These are phyloP conservation scores for Plusia festucae DNA, from an alignment of 2,888 invertebrate genomes.

Conservation along the genomic window DNA sequence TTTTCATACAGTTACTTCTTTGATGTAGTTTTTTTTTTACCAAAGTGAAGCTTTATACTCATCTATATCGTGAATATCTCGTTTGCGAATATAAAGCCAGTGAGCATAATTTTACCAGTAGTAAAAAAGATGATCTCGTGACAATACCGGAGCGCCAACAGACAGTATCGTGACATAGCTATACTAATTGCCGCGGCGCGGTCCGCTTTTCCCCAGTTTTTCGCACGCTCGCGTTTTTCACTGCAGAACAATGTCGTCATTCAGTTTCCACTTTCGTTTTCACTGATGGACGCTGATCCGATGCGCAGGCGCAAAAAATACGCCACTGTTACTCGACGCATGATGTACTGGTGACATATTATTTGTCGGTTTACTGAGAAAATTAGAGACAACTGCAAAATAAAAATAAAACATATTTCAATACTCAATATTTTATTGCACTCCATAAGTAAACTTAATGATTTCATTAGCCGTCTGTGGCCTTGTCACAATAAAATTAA, in stretches of 20 bases:
- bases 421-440: too few relatives aligned
- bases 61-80: not conserved
- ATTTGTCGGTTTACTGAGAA: slow-evolving; percentile 17
- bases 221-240: slow-evolving; percentile 77
- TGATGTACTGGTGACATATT: slow-evolving; percentile 54
- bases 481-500: not conserved
- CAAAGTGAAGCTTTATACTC: too few relatives aligned
- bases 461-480: too few relatives aligned
- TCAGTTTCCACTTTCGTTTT: slow-evolving; percentile 87
- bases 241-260: slow-evolving; percentile 84
- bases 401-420: too few relatives aligned
- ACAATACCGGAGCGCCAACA: slow-evolving; percentile 6
- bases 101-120: not conserved
- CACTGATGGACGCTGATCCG: slow-evolving; percentile 73
- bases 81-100: not conserved
- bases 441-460: too few relatives aligned
- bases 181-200: slow-evolving; percentile 45
- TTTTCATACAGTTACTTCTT: too few relatives aligned
- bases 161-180: slow-evolving; percentile 45
- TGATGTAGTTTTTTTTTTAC: not conserved
- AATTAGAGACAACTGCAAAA: too few relatives aligned
- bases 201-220: slow-evolving; percentile 67
- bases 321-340: slow-evolving; percentile 50
- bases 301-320: slow-evolving; percentile 73
- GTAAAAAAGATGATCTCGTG: not conserved